These are phyloP conservation scores for Sipunculus nudus DNA, from an alignment of 2,888 invertebrate genomes.

Conservation along the genomic window DNA sequence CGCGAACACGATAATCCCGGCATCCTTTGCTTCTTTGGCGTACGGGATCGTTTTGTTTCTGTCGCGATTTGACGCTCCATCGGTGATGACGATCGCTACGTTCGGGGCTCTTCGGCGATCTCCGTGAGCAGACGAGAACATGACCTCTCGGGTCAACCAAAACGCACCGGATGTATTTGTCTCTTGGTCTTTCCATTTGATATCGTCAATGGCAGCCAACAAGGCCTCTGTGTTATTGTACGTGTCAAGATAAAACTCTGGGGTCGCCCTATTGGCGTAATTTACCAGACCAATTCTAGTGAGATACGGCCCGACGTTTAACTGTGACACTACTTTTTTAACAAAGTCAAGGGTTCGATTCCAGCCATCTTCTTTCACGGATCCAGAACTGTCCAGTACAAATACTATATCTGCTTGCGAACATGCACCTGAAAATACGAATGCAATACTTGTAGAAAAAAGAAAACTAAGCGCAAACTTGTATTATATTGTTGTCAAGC, in stretches of 20 bases:
- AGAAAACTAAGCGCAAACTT: no score
- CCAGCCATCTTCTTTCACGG: slow-evolving; percentile 1
- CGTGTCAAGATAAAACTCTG: slow-evolving; percentile 23
- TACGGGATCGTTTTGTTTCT: slow-evolving; percentile 19
- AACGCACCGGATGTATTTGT: slow-evolving; percentile 27
- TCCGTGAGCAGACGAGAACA: slow-evolving; percentile 52
- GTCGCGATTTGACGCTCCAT: slow-evolving; percentile 55
- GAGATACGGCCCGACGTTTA: slow-evolving; percentile 16
- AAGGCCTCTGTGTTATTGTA: slow-evolving; percentile 14
- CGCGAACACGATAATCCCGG: slow-evolving; percentile 14
- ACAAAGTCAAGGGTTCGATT: slow-evolving; percentile 15
- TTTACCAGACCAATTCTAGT: slow-evolving; percentile 25
- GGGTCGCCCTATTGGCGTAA: slow-evolving; percentile 24
- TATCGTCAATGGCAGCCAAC: slow-evolving; percentile 3
- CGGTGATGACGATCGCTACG: slow-evolving; percentile 48
- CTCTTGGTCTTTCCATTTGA: slow-evolving; percentile 21
- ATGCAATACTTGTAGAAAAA: no score
- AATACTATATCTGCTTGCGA: no score
- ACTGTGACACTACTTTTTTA: slow-evolving; percentile 13
- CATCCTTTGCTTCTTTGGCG: slow-evolving; percentile 24
- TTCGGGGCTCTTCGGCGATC: slow-evolving; percentile 49
- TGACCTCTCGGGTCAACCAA: slow-evolving; percentile 39
- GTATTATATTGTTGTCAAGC: no score
- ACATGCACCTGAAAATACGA: no score
- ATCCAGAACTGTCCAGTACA: no score